Evolutionary conservation across 2,888 invertebrate genomes (phyloP), one percentile per base, ranked within the genome.

Genomic region (Drosophila demipolita): DNA sequence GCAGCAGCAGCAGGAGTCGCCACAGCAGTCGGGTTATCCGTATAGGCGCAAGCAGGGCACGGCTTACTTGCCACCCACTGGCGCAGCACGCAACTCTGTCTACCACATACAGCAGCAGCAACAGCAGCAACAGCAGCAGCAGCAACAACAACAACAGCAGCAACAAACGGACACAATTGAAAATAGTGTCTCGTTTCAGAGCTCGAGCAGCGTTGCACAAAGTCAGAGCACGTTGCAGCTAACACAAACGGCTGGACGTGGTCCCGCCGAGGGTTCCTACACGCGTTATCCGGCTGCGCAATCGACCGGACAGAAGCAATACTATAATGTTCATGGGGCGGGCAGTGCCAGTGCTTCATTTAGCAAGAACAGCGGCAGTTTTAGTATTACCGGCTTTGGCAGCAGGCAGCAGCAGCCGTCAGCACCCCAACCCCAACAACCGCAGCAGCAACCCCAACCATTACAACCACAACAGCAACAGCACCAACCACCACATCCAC

Each of bases 31-130:
- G 52, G 68, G 73, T 5, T 90, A 90, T 77, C 83, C 80, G 17
- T 91, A 90, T 52, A 90, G 92, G 45, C 87, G 90, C 52, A 92
- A 91, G 73, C 87, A 83, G 48, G 90, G 88, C 52, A 92, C 90
- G 62, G 91, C 93, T 52, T 93, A 93, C 74, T 77, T 93, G 72
- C 93, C 93, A 33, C 93, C 93, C 8, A 85, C 90, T 23, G 89
- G 71, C 49, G 57, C 69, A 20, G 74, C 82, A 0, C 87, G 89
- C 54, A 87, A 86, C 62, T 87, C 88, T 5, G 90, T 90, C 29
- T 91, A 86, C 57, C 90, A 89, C 69, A 87, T 89, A 52, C 90
- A 91, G 36, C 87, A 80, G 33, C 86, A 84, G 33, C 90, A 80
- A 29, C 77, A 80, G 33, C 77, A 73, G 6, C 68, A 71, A 40